Base-by-base conservation (phyloP, 2,797 vertebrate species). In the Carduelis carduelis region DNA sequence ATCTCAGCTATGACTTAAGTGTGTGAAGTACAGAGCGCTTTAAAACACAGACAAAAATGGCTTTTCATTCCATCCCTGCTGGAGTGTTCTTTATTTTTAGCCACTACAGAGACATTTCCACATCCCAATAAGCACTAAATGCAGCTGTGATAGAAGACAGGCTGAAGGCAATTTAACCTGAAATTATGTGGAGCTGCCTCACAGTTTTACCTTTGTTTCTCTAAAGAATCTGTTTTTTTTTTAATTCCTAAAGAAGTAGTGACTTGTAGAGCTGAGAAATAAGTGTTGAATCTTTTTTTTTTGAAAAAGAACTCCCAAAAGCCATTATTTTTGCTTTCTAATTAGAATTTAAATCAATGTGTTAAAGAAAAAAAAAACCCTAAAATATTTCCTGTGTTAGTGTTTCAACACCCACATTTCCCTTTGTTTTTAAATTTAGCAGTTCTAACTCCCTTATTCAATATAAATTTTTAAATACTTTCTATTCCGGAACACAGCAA, bases 51-150 rank as follows among this genome's bases (percentile, higher is more conserved):
- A 65, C 34, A 68, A 78, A 93, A 95, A 78, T 44, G 75, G 43
- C 12, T 28, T 83, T 95, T 93, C 18, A 37, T 88, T 86, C 72
- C 90, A 72, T 47, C 72, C 52, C 61, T 90, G 65, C 60, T 74
- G 5, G 17, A 93, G 79, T 28, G 35, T 16, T 50, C 44, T 86
- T 86, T 95, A 91, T 90, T 96, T 95, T 96, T 94, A 91, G 85
- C 72, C 61, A 15, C 55, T 17, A 19, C 47, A 50, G 79, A 85
- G 61, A 50, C 26, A 30, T 88, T 96, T 71, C 49, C 56, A 59
- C 37, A 68, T 41, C 56, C 49, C 43, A 75, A 68, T 2, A 66
- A 94, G n/a, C 56, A 32, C 71, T 76, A 61, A 94, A 91, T 61
- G 61, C 76, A 81, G 59, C 46, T 65, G 30, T 72, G 80, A 59